Conservation (phyloP, 2,113 vertebrate species). For the Indri indri region DNA sequence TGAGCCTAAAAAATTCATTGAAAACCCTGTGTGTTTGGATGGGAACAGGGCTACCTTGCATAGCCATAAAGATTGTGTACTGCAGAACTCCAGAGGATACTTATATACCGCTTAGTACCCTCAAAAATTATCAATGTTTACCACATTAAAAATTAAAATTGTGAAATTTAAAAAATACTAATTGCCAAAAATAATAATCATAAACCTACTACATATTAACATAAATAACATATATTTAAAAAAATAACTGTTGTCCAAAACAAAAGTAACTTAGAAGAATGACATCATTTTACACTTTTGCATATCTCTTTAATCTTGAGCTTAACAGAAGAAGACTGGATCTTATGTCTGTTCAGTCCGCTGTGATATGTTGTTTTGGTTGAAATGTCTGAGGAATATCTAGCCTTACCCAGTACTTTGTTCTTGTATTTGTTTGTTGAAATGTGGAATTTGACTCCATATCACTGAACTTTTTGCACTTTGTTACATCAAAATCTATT, state of each 20-base stretch:
- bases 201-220: not conserved
- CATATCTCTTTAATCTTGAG: not conserved
- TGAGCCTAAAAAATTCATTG: not conserved
- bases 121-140: not conserved
- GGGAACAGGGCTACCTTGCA: not conserved
- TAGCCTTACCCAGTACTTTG: not conserved
- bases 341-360: not conserved
- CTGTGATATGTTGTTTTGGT: not conserved
- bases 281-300: not conserved
- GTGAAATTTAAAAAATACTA: not conserved
- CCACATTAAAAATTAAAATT: not conserved
- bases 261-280: not conserved
- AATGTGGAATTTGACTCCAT: not conserved
- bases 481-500: slow-evolving; percentile 25
- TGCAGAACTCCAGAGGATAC: not conserved
- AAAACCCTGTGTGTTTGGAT: not conserved
- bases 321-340: slow-evolving; percentile 15
- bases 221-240: not conserved
- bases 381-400: not conserved
- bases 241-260: not conserved
- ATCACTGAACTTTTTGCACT: not conserved
- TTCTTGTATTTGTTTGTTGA: not conserved
- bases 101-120: not conserved
- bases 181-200: not conserved
- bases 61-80: not conserved